Evolutionary conservation across 2,113 vertebrate species (phyloP).

Genomic region (Neomonachus schauinslandi): DNA sequence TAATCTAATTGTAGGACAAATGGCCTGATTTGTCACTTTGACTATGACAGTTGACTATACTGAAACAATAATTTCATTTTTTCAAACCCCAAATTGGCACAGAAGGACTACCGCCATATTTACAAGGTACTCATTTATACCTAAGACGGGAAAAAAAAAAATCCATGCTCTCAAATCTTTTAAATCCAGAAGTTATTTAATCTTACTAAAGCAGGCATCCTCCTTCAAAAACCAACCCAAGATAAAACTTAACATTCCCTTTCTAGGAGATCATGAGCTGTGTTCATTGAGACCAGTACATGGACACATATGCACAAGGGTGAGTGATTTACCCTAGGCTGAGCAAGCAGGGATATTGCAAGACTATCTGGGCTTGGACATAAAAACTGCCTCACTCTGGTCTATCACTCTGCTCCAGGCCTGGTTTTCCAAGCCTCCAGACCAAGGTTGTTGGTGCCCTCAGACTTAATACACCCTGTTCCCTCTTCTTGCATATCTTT

Average conservation of each 20-base stretch:
- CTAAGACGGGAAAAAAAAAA: neutral
- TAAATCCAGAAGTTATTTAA: neutral
- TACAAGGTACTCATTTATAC: neutral
- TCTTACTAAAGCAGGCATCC: neutral
- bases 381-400: neutral
- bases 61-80: neutral
- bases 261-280: neutral
- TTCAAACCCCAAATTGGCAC: neutral
- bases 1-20: conserved; percentile 25
- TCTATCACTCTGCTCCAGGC: neutral
- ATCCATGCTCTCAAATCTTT: neutral
- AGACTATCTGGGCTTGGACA: neutral
- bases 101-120: neutral
- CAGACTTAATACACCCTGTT: neutral
- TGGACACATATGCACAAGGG: neutral
- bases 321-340: neutral
- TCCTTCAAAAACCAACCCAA: conserved; percentile 25
- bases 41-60: conserved; percentile 8
- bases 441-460: neutral
- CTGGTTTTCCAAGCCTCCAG: neutral
- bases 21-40: neutral
- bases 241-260: conserved; percentile 2
- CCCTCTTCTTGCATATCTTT: neutral
- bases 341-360: neutral
- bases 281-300: neutral